Percentiles rank a stretch among this genome's conserved stretches.
Conservation (phyloP, 2,888 invertebrate species). For the Heliothis peltigera region DNA sequence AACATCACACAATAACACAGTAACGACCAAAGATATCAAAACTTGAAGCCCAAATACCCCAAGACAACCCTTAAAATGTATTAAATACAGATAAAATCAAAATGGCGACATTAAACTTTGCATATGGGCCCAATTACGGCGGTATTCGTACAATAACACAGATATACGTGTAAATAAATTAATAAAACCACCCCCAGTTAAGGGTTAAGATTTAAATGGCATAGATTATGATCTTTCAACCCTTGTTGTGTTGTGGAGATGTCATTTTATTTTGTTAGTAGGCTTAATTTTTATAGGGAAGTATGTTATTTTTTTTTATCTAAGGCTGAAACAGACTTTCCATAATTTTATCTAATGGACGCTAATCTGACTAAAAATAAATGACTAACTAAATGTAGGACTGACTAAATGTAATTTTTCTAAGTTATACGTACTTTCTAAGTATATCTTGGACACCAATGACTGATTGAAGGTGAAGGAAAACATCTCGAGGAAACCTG, state of each 20-base stretch:
- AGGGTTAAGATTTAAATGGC: conserved; percentile 84
- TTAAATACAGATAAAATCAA: conserved; percentile 82
- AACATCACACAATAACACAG: background rate
- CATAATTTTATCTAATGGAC: too few relatives aligned
- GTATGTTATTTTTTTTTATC: too few relatives aligned
- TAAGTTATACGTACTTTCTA: too few relatives aligned
- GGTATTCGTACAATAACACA: conserved; percentile 80
- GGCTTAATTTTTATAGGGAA: too few relatives aligned
- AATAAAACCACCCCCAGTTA: conserved; percentile 84
- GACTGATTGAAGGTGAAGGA: too few relatives aligned
- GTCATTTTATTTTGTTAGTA: conserved; percentile 20
- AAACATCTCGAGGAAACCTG: too few relatives aligned
- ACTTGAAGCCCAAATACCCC: conserved; percentile 23
- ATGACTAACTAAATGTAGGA: too few relatives aligned
- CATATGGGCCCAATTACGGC: conserved; percentile 86
- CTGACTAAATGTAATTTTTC: too few relatives aligned
- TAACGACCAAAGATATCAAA: conserved; percentile 17
- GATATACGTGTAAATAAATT: conserved; percentile 88
- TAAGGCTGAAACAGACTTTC: too few relatives aligned
- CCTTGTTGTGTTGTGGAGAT: conserved; percentile 64
- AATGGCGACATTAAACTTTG: conserved; percentile 82
- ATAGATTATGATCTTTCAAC: conserved; percentile 79
- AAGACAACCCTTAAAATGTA: conserved; percentile 77
- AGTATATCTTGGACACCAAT: too few relatives aligned
- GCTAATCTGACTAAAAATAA: too few relatives aligned